Conservation (phyloP, 2,888 invertebrate genomes). For the Andrena haemorrhoa region DNA sequence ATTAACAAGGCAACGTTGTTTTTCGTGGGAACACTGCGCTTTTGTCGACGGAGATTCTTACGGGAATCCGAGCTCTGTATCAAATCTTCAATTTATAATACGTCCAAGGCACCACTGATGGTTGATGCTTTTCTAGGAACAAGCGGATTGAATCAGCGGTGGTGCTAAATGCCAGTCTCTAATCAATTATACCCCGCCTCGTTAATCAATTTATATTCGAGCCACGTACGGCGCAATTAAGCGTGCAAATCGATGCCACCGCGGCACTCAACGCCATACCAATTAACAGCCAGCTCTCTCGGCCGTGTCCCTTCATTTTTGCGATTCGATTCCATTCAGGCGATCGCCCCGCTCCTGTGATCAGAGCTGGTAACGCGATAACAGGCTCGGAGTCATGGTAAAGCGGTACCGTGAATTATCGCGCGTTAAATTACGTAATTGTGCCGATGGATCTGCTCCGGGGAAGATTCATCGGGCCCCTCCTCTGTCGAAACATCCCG, state of each 20-base stretch:
- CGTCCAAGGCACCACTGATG: too few relatives aligned
- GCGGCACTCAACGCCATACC: not conserved
- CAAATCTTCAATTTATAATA: too few relatives aligned
- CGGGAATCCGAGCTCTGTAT: too few relatives aligned
- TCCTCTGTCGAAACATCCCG: not conserved
- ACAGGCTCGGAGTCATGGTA: not conserved
- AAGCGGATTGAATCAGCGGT: too few relatives aligned
- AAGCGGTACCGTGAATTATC: not conserved
- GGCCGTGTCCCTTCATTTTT: slow-evolving; percentile 5
- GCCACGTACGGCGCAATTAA: slow-evolving; percentile 1
- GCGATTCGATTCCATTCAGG: not conserved
- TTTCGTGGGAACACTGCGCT: too few relatives aligned
- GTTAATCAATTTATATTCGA: slow-evolving; percentile 19
- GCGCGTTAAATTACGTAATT: not conserved
- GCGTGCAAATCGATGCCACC: not conserved
- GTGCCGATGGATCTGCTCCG: not conserved
- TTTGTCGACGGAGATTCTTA: too few relatives aligned
- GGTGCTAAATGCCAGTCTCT: not conserved
- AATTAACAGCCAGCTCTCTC: not conserved
- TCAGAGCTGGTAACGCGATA: not conserved
- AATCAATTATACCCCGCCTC: not conserved
- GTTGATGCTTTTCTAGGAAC: too few relatives aligned
- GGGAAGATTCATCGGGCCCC: not conserved
- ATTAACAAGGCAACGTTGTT: too few relatives aligned
- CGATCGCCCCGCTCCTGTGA: not conserved